These are phyloP conservation scores for Zaprionus obscuricornis DNA, from an alignment of 2,888 invertebrate species.

Conservation along the genomic window DNA sequence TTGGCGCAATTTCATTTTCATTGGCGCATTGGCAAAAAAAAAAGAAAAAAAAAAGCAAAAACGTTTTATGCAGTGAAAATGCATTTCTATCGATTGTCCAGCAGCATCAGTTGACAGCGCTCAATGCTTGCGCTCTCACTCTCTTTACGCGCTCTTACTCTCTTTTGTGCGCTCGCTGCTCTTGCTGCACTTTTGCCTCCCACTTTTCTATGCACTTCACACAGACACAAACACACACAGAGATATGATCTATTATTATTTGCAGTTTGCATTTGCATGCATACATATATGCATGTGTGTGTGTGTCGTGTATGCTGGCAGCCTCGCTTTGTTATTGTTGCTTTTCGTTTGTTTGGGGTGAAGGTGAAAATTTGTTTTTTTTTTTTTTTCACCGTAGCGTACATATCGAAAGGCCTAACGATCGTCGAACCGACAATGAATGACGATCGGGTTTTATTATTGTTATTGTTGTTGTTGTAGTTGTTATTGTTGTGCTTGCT, in stretches of 20 bases:
- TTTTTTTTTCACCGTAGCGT: constrained; percentile 37
- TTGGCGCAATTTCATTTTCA: constrained; percentile 56
- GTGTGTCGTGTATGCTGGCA: constrained; percentile 33
- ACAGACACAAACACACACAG: constrained; percentile 1
- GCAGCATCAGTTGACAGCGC: too few species aligned
- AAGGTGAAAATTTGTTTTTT: constrained; percentile 75
- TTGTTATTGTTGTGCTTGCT: constrained; percentile 25
- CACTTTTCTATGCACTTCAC: neutral
- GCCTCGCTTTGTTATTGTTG: constrained; percentile 31
- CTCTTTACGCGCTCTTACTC: too few species aligned
- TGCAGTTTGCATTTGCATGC: constrained; percentile 6
- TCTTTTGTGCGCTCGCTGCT: too few species aligned
- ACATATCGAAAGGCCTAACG: constrained; percentile 29
- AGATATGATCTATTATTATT: constrained; percentile 49
- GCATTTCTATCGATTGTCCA: constrained; percentile 23
- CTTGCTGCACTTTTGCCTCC: neutral
- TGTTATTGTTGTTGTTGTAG: constrained; percentile 12
- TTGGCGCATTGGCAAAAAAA: constrained; percentile 42
- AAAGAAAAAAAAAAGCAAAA: neutral
- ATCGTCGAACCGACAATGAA: constrained; percentile 57
- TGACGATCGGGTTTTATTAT: constrained; percentile 43
- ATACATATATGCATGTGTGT: constrained; percentile 24
- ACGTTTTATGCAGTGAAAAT: constrained; percentile 35
- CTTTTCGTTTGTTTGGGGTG: constrained; percentile 58
- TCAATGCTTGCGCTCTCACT: too few species aligned